These are phyloP conservation scores for Micrasema longulum DNA, from an alignment of 1,140 invertebrate species.

Conservation along the genomic window DNA sequence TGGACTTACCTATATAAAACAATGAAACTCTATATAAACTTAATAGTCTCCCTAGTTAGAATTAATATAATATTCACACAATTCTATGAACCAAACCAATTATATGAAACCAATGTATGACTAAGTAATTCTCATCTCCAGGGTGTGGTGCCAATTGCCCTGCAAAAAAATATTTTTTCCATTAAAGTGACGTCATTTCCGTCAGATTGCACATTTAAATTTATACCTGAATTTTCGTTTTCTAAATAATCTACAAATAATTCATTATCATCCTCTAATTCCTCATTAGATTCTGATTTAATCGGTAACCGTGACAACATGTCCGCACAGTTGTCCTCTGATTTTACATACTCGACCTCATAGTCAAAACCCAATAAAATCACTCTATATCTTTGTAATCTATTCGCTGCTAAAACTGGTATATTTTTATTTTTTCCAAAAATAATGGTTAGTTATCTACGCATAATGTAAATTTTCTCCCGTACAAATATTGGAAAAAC, in stretches of 20 bases:
- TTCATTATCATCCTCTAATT: not conserved
- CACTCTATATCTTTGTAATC: not conserved
- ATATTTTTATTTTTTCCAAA: not conserved
- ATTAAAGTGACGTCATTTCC: too few relatives aligned
- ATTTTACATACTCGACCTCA: not conserved
- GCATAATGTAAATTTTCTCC: not conserved
- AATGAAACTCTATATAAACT: too few relatives aligned
- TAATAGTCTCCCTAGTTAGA: too few relatives aligned
- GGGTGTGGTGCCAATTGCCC: too few relatives aligned
- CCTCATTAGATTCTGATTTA: not conserved
- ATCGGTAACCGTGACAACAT: not conserved
- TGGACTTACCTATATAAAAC: too few relatives aligned
- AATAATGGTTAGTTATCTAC: not conserved
- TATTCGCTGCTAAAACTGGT: not conserved
- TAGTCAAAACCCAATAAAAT: not conserved
- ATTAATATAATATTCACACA: too few relatives aligned
- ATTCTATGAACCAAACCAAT: too few relatives aligned
- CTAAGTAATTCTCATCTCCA: too few relatives aligned
- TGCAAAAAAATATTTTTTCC: too few relatives aligned
- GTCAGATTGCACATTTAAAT: not conserved
- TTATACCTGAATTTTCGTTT: not conserved
- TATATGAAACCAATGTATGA: too few relatives aligned
- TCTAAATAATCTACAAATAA: not conserved
- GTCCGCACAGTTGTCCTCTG: not conserved
- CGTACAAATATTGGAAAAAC: conserved; percentile 10